Base-by-base conservation (phyloP, 92 coral and sea anemone genomes). In the Phenganax stokvisi region DNA sequence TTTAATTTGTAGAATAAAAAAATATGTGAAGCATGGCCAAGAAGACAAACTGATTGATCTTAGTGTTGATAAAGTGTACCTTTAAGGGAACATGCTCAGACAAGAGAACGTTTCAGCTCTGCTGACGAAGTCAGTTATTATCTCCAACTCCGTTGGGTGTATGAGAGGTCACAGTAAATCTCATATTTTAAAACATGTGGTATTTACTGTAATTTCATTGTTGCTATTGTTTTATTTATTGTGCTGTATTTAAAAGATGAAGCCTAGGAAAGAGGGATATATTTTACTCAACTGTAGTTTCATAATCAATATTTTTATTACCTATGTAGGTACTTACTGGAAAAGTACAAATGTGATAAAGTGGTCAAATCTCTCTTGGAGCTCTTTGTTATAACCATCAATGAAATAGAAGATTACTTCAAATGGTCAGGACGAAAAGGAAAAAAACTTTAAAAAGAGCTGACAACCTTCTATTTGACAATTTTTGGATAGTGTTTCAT, bases 361-460 rank as follows among this genome's bases (percentile, higher is more conserved):
- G 9, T 83, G 86, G 86, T 15, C 58, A 47, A 86, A 76, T 64
- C 54, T 72, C 82, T 86, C 51, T 15, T 77, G 9, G 70, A 44
- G 31, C 30, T 76, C 51, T 86, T 86, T 30, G 25, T 68, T 10
- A 81, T 88, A 63, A 88, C 90, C 55, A 60, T 86, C 27, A 83
- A 73, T 56, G 89, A 86, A 69, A 72, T 67, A 51, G 53, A 29
- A 59, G 12, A 59, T 12, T 86, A 83, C 75, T 86, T 86, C 81
- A 9, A 67, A 27, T 12, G n/a, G 7, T 86, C 86, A 16, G 92
- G 92, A n/a, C 6, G 25, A 89, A 89, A 73, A 86, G 88, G 27
- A 84, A 81, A 12, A 89, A 86, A 72, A 83, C 87, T 12, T 72
- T 83, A 52, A 89, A 83, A 65, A 89, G 91, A 81, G 83, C 91